Conservation (phyloP, 2,888 invertebrate species). For the Harmothoe impar region DNA sequence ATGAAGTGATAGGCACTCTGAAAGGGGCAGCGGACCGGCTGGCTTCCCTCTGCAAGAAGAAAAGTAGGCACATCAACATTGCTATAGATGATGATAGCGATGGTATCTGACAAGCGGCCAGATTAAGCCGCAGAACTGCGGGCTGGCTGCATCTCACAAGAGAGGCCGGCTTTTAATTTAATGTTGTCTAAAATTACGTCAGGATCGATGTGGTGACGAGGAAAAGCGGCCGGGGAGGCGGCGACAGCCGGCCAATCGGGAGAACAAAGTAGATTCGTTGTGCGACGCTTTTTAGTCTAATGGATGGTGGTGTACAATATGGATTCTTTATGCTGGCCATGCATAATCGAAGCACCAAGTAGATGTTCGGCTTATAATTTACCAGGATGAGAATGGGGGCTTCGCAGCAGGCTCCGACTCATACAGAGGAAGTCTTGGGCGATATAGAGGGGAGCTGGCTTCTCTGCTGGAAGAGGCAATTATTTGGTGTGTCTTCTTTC, state of each 20-base stretch:
- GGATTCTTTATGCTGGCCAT: constrained; percentile 41
- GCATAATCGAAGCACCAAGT: constrained; percentile 46
- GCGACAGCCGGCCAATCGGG: background rate
- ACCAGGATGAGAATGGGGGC: background rate
- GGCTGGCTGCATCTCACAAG: background rate
- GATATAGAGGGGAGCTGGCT: too few relatives aligned
- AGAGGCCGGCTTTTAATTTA: constrained; percentile 40
- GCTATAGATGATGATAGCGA: constrained; percentile 41
- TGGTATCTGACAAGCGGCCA: constrained; percentile 14
- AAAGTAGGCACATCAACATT: background rate
- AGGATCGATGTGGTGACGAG: constrained; percentile 12
- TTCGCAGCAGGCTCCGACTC: too few relatives aligned
- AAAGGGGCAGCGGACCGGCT: constrained; percentile 68
- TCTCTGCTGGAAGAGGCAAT: background rate
- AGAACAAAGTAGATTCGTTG: constrained; percentile 50
- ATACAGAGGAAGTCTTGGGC: background rate
- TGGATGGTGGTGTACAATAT: constrained; percentile 38
- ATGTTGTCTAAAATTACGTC: constrained; percentile 52
- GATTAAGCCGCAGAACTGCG: constrained; percentile 12
- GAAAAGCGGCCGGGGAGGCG: background rate
- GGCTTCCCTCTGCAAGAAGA: constrained; percentile 53
- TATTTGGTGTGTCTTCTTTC: background rate
- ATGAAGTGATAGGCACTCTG: constrained; percentile 69
- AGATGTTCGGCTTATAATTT: constrained; percentile 28
- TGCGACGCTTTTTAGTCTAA: constrained; percentile 35